Percentiles rank a stretch among this genome's conserved stretches.
Conservation (phyloP, 1,140 invertebrate species). For the Lucilia sericata region DNA sequence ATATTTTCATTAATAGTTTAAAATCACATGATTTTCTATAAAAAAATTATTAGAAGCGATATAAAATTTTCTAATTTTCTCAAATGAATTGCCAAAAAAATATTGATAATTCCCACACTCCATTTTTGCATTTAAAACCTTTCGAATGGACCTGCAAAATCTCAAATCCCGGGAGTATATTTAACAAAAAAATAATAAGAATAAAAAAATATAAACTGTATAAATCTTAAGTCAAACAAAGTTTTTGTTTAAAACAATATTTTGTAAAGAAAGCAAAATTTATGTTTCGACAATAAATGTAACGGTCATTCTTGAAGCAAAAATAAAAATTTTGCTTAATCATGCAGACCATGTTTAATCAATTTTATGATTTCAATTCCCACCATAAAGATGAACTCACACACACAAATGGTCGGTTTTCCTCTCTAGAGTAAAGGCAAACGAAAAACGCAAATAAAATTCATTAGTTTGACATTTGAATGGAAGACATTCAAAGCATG, state of each 20-base stretch:
- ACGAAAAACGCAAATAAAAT: constrained; percentile 22
- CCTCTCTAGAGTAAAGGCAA: not conserved
- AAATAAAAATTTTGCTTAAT: not conserved
- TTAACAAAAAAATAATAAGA: not conserved
- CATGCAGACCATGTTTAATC: constrained; percentile 2
- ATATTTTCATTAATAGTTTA: too few species aligned
- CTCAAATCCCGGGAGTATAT: not conserved
- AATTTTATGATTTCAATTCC: not conserved
- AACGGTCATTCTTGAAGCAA: not conserved
- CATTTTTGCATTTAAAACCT: not conserved
- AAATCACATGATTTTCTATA: too few species aligned
- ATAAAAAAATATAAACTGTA: not conserved
- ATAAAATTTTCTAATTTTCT: not conserved
- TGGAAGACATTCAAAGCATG: not conserved
- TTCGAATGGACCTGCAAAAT: not conserved
- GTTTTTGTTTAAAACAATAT: not conserved
- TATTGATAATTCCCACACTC: not conserved
- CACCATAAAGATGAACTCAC: not conserved
- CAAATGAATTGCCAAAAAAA: not conserved
- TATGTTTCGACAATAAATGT: constrained; percentile 13
- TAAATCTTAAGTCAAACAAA: not conserved
- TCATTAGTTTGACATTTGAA: constrained; percentile 29
- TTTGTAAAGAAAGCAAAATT: constrained; percentile 9
- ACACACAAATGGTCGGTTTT: not conserved
- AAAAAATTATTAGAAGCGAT: not conserved